phyloP scores from a whole-genome alignment of 2,888 invertebrate species.

The Leptopilina drosophilae region DNA sequence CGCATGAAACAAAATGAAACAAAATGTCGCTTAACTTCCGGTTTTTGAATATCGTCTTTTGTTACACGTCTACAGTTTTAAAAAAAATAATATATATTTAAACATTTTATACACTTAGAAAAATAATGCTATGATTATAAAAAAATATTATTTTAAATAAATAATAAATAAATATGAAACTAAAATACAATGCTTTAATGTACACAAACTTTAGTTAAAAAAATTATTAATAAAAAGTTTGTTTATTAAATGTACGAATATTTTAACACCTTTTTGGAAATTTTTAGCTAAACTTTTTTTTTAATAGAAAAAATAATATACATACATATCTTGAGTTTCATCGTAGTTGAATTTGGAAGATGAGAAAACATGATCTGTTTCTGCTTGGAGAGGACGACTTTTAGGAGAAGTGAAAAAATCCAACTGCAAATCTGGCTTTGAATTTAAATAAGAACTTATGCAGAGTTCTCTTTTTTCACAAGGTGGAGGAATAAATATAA shows the following conservation, averaged over 20 bases:
- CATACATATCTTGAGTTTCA: slow-evolving; percentile 79
- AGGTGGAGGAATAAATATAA: slow-evolving; percentile 84
- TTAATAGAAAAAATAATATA: slow-evolving; percentile 46
- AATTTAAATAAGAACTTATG: slow-evolving; percentile 83
- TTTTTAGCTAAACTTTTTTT: slow-evolving; percentile 28
- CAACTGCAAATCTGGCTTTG: slow-evolving; percentile 84
- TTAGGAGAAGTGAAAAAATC: slow-evolving; percentile 84
- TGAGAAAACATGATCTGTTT: slow-evolving; percentile 81
- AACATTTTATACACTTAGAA: neutral
- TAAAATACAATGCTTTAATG: neutral
- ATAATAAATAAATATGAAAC: no score
- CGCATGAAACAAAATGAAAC: neutral
- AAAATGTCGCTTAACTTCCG: slow-evolving; percentile 23
- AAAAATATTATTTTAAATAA: neutral
- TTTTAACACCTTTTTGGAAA: slow-evolving; percentile 63
- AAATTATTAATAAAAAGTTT: slow-evolving; percentile 33
- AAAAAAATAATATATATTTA: slow-evolving; percentile 31
- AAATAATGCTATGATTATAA: neutral
- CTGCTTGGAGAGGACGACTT: slow-evolving; percentile 79
- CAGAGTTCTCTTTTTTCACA: slow-evolving; percentile 84
- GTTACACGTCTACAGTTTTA: neutral
- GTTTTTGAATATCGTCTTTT: neutral
- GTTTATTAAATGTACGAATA: neutral
- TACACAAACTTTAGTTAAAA: neutral
- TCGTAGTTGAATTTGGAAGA: slow-evolving; percentile 83